Evolutionary conservation across 2,888 invertebrate species (phyloP).

Genomic region (Patella caerulea): DNA sequence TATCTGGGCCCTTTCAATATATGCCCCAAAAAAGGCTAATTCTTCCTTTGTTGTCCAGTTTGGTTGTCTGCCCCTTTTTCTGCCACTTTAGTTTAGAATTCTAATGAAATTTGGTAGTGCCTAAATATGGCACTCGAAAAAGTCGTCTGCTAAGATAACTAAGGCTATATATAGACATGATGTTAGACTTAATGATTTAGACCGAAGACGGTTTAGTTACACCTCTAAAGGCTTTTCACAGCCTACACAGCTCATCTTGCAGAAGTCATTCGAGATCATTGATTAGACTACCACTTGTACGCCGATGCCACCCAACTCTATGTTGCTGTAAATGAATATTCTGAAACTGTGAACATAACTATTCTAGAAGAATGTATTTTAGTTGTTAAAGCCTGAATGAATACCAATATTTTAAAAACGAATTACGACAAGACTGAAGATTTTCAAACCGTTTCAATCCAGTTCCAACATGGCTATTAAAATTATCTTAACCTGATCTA

Average conservation of each 20-base stretch:
- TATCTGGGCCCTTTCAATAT: background rate
- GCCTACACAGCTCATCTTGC: background rate
- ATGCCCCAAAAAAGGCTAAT: background rate
- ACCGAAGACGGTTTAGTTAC: too few species aligned
- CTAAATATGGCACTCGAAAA: too few species aligned
- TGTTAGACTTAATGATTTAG: too few species aligned
- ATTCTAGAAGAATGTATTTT: constrained; percentile 11
- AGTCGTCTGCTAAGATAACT: too few species aligned
- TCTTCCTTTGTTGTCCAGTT: background rate
- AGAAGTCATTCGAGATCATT: background rate
- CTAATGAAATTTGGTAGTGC: too few species aligned
- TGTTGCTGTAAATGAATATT: background rate
- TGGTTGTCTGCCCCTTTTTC: background rate
- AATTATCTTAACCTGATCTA: too few species aligned
- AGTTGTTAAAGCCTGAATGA: background rate
- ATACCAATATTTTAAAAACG: background rate
- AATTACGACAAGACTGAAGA: background rate
- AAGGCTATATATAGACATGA: too few species aligned
- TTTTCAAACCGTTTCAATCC: too few species aligned
- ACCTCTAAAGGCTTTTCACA: too few species aligned
- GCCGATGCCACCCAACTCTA: background rate
- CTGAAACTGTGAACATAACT: background rate
- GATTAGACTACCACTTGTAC: background rate
- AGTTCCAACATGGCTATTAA: background rate
- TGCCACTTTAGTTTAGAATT: background rate